A percentile compares a stretch with the other conserved stretches of the same genome.
Conservation (phyloP, 2,113 vertebrate species). For the Indri indri region DNA sequence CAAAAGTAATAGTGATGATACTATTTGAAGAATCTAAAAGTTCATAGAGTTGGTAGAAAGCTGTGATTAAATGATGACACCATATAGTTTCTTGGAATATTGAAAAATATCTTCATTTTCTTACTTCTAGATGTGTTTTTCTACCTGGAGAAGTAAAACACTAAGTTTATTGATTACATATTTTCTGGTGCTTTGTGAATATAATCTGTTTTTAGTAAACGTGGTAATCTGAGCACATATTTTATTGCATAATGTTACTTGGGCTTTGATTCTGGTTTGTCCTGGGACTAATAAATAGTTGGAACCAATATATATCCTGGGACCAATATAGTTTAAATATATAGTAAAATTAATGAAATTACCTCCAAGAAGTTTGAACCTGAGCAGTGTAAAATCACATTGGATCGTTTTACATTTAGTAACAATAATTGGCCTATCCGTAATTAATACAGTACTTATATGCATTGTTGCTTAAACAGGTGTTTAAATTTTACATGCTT, state of each 20-base stretch:
- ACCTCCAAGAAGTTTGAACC: conserved; percentile 25
- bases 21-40: neutral
- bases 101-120: neutral
- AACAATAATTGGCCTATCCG: conserved; percentile 43
- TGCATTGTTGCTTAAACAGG: conserved; percentile 73
- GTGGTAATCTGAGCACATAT: neutral
- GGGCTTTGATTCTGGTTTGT: neutral
- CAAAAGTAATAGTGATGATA: neutral
- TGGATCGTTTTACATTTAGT: conserved; percentile 45
- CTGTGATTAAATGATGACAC: neutral
- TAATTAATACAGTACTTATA: conserved; percentile 77
- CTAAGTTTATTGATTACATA: neutral
- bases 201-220: conserved; percentile 7
- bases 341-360: conserved; percentile 41
- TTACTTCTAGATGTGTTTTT: neutral
- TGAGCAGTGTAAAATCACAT: conserved; percentile 29
- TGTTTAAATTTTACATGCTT: conserved; percentile 59
- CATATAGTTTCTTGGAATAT: neutral
- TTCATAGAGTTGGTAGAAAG: neutral
- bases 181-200: neutral
- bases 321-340: neutral
- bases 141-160: neutral
- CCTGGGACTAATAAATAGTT: neutral
- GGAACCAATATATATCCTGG: neutral
- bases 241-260: conserved; percentile 1